phyloP scores from a whole-genome alignment of 2,888 invertebrate species.

The Palloptera scutellata region DNA sequence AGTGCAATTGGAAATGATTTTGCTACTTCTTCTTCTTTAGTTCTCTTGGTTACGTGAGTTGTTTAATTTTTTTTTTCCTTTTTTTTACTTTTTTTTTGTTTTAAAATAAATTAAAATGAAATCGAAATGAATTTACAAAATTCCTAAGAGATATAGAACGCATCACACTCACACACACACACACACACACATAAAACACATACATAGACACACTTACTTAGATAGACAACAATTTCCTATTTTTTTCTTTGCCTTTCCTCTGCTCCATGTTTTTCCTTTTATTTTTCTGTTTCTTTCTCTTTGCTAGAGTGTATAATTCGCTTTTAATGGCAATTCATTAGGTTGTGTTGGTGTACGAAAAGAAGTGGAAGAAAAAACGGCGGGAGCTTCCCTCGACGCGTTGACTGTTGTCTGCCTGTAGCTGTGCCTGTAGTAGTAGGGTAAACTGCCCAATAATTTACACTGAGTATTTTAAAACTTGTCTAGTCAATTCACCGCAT shows the following conservation, averaged over 20 bases:
- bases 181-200: background rate
- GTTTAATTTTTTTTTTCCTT: background rate
- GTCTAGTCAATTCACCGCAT: too few relatives aligned
- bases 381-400: background rate
- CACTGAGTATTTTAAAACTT: too few relatives aligned
- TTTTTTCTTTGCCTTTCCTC: constrained; percentile 10
- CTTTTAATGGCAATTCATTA: constrained; percentile 38
- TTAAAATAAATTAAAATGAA: constrained; percentile 28
- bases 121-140: constrained; percentile 34
- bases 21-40: constrained; percentile 50
- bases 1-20: constrained; percentile 54
- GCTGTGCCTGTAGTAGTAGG: too few relatives aligned
- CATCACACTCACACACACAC: too few relatives aligned
- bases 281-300: background rate
- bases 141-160: constrained; percentile 25
- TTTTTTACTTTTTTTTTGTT: constrained; percentile 10
- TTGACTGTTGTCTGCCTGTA: too few relatives aligned
- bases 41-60: constrained; percentile 15
- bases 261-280: background rate
- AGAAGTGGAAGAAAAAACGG: background rate
- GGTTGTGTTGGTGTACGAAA: background rate
- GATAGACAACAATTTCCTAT: constrained; percentile 16
- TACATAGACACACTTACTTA: background rate
- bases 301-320: constrained; percentile 30
- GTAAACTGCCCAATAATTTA: too few relatives aligned